These are phyloP conservation scores for Galerucella nymphaeae DNA, from an alignment of 2,888 invertebrate genomes.

Conservation along the genomic window DNA sequence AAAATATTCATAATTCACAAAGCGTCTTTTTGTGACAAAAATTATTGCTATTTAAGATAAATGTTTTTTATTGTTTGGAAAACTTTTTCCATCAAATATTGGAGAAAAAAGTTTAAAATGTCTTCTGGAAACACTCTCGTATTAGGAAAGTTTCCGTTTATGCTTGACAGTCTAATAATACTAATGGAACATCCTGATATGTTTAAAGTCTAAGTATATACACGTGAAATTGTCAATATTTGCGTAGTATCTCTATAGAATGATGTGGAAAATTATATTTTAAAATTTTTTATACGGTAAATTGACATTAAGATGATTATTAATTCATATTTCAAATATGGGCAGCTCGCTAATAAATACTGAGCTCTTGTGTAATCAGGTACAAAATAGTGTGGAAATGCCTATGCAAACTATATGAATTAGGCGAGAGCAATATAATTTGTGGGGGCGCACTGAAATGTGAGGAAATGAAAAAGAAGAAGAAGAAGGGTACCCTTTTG, in stretches of 20 bases:
- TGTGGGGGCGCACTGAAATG: too few relatives aligned
- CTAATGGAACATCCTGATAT: not conserved
- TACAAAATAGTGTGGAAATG: too few relatives aligned
- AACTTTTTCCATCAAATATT: not conserved
- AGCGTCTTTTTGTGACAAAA: not conserved
- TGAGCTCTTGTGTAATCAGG: too few relatives aligned
- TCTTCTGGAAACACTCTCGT: not conserved
- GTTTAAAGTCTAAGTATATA: not conserved
- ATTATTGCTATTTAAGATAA: not conserved
- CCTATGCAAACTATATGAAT: too few relatives aligned
- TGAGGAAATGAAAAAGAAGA: too few relatives aligned
- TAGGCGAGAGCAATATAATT: too few relatives aligned
- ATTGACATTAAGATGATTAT: too few relatives aligned
- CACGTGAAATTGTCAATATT: not conserved
- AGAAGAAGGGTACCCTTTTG: too few relatives aligned
- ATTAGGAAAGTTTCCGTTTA: conserved; percentile 1
- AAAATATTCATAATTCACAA: not conserved
- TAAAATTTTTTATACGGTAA: too few relatives aligned
- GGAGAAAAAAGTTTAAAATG: not conserved
- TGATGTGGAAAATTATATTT: not conserved
- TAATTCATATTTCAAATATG: too few relatives aligned
- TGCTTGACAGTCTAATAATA: not conserved
- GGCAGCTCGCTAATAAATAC: too few relatives aligned
- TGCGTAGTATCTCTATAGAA: not conserved
- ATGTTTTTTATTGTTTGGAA: not conserved